These are phyloP conservation scores for Gadopsis marmoratus DNA, from an alignment of 2,797 vertebrate genomes.

Conservation along the genomic window DNA sequence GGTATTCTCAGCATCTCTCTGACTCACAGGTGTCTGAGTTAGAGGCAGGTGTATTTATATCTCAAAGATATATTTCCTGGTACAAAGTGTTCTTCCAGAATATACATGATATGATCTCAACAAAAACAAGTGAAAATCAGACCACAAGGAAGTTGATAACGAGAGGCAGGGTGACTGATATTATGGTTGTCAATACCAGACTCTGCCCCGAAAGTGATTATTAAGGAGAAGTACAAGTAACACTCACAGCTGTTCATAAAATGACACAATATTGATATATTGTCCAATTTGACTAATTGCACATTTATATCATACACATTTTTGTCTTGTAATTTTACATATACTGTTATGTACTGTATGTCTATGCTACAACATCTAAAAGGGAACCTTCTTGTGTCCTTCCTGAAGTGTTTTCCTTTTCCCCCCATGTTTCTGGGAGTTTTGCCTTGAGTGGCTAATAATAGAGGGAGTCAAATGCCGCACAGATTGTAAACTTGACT, in stretches of 20 bases:
- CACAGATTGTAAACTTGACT: not conserved
- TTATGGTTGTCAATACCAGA: not conserved
- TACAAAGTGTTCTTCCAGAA: not conserved
- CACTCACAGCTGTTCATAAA: not conserved
- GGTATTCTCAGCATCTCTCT: not conserved
- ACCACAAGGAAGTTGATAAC: not conserved
- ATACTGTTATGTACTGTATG: too few relatives aligned
- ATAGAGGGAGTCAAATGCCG: too few relatives aligned
- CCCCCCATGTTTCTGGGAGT: too few relatives aligned
- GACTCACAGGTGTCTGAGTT: not conserved
- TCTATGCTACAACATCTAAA: not conserved
- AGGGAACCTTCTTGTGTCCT: not conserved
- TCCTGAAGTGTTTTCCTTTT: not conserved
- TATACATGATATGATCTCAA: not conserved
- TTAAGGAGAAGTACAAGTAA: not conserved
- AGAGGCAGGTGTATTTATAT: not conserved
- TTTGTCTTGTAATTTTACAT: not conserved
- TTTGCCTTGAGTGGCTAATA: too few relatives aligned
- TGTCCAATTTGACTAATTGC: not conserved
- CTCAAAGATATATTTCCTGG: not conserved
- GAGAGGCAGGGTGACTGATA: not conserved
- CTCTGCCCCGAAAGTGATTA: too few relatives aligned
- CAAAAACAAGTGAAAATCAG: not conserved
- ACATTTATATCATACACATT: not conserved
- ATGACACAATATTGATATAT: not conserved